Evolutionary conservation across 2,888 invertebrate species (phyloP).

Genomic region (Drosophila lutescens): DNA sequence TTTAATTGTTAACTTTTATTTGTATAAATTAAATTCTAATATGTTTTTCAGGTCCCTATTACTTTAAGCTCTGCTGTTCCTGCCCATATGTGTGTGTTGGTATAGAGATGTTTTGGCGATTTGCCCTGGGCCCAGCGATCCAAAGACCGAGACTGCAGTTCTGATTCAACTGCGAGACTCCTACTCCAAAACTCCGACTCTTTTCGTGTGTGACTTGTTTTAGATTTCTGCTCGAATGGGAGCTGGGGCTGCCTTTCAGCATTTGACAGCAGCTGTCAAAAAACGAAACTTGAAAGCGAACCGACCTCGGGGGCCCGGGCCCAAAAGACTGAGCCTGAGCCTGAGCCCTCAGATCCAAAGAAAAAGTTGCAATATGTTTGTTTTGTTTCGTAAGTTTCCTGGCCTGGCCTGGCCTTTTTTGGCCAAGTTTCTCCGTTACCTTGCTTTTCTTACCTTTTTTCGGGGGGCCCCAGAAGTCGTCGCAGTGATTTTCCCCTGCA

Average conservation of each 20-base stretch:
- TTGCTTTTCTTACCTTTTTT: constrained; percentile 29
- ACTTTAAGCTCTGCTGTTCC: constrained; percentile 2
- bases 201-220: constrained; percentile 69
- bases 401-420: constrained; percentile 31
- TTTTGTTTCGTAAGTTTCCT: constrained; percentile 65
- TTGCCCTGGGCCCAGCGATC: constrained; percentile 44
- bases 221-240: constrained; percentile 64
- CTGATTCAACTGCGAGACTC: constrained; percentile 37
- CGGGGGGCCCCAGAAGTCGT: constrained; percentile 42
- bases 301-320: constrained; percentile 69
- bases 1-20: no score
- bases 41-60: background rate
- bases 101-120: constrained; percentile 69
- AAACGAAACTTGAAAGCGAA: constrained; percentile 74
- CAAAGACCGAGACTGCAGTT: constrained; percentile 45
- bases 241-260: constrained; percentile 70
- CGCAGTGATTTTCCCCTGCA: constrained; percentile 22
- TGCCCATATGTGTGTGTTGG: constrained; percentile 23
- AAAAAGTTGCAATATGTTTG: constrained; percentile 74
- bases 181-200: constrained; percentile 36
- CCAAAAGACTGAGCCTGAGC: constrained; percentile 52
- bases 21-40: background rate
- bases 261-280: constrained; percentile 79
- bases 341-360: constrained; percentile 52
- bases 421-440: constrained; percentile 42